phyloP scores from a whole-genome alignment of 2,113 vertebrate species.

The Rhineura floridana region DNA sequence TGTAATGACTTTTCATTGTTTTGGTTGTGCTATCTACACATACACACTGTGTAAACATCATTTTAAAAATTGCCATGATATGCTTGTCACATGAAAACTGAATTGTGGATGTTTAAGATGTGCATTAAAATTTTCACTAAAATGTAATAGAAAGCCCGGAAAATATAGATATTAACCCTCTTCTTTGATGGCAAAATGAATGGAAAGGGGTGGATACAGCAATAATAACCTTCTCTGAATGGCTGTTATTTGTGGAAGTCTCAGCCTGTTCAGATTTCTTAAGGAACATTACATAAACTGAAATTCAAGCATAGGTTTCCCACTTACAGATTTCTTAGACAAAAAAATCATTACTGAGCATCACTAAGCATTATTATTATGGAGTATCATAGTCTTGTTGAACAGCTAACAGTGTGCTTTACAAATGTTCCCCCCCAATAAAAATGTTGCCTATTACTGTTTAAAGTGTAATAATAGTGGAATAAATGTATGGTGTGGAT shows the following conservation, averaged over 20 bases:
- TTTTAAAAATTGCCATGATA: no score
- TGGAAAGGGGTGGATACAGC: not conserved
- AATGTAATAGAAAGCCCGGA: not conserved
- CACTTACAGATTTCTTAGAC: rapidly evolving
- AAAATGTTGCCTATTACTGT: not conserved
- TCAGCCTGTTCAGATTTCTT: not conserved
- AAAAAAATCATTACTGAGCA: not conserved
- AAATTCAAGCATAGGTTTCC: not conserved
- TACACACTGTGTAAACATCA: no score
- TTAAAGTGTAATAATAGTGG: no score
- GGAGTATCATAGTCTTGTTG: not conserved
- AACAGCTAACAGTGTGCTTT: not conserved
- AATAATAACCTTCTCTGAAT: not conserved
- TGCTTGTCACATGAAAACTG: not conserved
- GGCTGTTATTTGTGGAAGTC: no score
- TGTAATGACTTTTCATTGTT: no score
- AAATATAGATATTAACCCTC: not conserved
- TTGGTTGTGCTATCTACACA: no score
- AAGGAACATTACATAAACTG: slow-evolving; percentile 13
- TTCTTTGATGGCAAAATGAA: not conserved
- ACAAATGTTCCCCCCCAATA: not conserved
- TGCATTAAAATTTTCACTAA: not conserved
- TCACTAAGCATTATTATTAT: not conserved
- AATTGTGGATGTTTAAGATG: slow-evolving; percentile 31
- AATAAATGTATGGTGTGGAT: no score